Evolutionary conservation across 2,113 vertebrate genomes (phyloP).

Genomic region (Glaucomys volans): DNA sequence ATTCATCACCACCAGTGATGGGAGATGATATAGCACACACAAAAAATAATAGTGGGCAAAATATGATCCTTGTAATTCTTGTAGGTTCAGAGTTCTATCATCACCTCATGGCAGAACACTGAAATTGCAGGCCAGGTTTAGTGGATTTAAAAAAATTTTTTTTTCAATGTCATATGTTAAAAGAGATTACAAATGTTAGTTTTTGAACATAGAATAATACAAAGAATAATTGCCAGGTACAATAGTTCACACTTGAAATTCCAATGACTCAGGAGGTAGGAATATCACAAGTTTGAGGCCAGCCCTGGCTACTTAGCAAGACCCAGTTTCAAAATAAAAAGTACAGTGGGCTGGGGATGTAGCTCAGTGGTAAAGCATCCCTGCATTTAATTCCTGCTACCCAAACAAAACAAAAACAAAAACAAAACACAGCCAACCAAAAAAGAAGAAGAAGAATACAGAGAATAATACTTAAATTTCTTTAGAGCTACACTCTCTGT

Average conservation of each 20-base stretch:
- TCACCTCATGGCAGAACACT: conserved; percentile 37
- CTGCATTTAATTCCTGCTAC: too few relatives aligned
- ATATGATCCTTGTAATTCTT: background rate
- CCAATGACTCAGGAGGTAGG: too few relatives aligned
- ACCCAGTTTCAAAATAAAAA: too few relatives aligned
- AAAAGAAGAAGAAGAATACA: background rate
- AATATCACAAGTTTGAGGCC: too few relatives aligned
- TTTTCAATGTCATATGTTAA: conserved; percentile 38
- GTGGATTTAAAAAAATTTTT: background rate
- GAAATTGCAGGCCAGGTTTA: conserved; percentile 43
- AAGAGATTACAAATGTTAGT: background rate
- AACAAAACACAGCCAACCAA: too few relatives aligned
- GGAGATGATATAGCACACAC: background rate
- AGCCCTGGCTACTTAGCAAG: too few relatives aligned
- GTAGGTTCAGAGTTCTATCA: conserved; percentile 15
- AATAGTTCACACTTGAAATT: too few relatives aligned
- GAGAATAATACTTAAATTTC: conserved; percentile 51
- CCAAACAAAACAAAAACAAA: too few relatives aligned
- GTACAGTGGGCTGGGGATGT: too few relatives aligned
- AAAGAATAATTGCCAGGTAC: too few relatives aligned
- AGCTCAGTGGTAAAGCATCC: too few relatives aligned
- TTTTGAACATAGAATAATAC: too few relatives aligned
- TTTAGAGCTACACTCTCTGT: background rate
- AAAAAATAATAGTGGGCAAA: background rate
- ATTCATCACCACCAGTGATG: background rate